Percentiles rank a stretch among this genome's conserved stretches.
Evolutionary conservation across 1,140 invertebrate species (phyloP).

Genomic region (Cherax destructor): DNA sequence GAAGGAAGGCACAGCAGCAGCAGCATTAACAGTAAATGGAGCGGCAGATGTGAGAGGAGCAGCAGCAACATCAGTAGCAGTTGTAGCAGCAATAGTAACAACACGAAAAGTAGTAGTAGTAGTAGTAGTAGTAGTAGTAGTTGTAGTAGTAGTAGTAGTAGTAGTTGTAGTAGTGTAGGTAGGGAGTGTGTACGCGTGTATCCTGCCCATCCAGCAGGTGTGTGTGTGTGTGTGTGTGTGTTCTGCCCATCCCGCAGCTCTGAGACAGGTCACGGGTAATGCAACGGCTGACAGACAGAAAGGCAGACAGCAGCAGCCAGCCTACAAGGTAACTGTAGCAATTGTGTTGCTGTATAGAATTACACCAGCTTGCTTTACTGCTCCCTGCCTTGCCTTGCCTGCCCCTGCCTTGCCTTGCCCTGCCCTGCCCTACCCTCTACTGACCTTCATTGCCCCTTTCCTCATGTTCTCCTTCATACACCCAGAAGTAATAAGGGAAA

Average conservation of each 20-base stretch:
- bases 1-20: neutral
- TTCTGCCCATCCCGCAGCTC: neutral
- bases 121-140: neutral
- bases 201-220: too few species aligned
- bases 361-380: slow-evolving; percentile 12
- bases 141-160: neutral
- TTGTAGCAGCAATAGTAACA: neutral
- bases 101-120: neutral
- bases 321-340: slow-evolving; percentile 20
- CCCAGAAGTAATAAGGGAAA: too few species aligned
- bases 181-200: too few species aligned
- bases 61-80: too few species aligned
- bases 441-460: too few species aligned
- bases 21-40: neutral
- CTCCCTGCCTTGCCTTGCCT: neutral
- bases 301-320: neutral
- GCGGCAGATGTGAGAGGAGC: neutral
- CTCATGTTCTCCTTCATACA: too few species aligned
- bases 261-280: slow-evolving; percentile 13
- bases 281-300: slow-evolving; percentile 49
- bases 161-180: too few species aligned
- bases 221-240: neutral
- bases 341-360: slow-evolving; percentile 26
- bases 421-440: too few species aligned
- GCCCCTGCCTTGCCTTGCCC: too few species aligned